Percentiles rank a stretch among this genome's conserved stretches.
These are phyloP conservation scores for Andrena chrysosceles DNA, from an alignment of 2,888 invertebrate species.

Conservation along the genomic window DNA sequence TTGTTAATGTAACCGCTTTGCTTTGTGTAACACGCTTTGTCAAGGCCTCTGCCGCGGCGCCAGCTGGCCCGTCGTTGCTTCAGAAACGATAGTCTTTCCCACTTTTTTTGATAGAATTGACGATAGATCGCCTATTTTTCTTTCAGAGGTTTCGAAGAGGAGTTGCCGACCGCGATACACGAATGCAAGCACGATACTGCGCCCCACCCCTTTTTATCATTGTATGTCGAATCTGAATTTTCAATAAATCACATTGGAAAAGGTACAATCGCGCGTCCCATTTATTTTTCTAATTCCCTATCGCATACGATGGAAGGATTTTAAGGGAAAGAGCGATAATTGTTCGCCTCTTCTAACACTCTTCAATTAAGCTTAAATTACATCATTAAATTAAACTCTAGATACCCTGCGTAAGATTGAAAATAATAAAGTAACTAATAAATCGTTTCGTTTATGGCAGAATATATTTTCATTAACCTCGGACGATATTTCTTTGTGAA, in stretches of 20 bases:
- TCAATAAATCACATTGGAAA: slow-evolving; percentile 69
- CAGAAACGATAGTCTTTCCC: slow-evolving; percentile 38
- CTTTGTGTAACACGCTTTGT: slow-evolving; percentile 61
- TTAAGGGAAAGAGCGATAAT: neutral
- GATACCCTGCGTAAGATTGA: neutral
- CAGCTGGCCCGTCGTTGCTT: slow-evolving; percentile 61
- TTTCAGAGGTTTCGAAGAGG: slow-evolving; percentile 72
- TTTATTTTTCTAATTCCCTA: neutral
- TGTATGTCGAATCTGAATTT: slow-evolving; percentile 73
- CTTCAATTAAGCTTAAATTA: neutral
- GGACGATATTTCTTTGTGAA: neutral
- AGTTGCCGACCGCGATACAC: slow-evolving; percentile 46
- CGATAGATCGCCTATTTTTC: slow-evolving; percentile 59
- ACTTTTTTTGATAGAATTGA: slow-evolving; percentile 41
- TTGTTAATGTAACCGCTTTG: slow-evolving; percentile 63
- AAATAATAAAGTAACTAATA: neutral
- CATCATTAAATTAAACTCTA: no score
- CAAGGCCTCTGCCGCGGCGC: slow-evolving; percentile 49
- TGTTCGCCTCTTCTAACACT: neutral
- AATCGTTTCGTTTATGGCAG: neutral
- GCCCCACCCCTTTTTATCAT: slow-evolving; percentile 65
- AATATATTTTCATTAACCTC: no score
- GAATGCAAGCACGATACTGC: slow-evolving; percentile 58
- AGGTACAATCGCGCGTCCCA: neutral
- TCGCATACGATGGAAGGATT: neutral